A percentile compares a stretch with the other conserved stretches of the same genome.
These are phyloP conservation scores for Conus betulinus DNA, from an alignment of 1,140 invertebrate genomes.

Conservation along the genomic window DNA sequence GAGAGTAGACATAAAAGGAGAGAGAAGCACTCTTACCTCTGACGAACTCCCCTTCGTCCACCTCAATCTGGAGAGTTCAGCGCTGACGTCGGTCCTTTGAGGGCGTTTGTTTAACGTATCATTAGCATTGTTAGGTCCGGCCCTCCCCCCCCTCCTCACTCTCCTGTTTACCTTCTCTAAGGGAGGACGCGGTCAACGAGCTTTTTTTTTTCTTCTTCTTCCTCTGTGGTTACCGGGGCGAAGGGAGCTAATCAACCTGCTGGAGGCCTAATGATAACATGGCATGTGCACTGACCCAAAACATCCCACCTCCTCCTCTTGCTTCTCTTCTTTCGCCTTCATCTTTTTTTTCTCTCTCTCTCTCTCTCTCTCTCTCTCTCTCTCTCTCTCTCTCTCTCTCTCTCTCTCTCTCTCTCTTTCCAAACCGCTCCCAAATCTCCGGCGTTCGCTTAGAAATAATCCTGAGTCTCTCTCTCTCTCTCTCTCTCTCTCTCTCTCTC, in stretches of 20 bases:
- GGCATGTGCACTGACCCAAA: neutral
- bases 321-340: neutral
- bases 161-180: neutral
- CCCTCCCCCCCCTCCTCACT: neutral
- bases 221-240: neutral
- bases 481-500: neutral
- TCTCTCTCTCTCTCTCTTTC: neutral
- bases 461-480: neutral
- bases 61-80: neutral
- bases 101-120: conserved; percentile 35
- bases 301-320: neutral
- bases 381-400: conserved; percentile 15
- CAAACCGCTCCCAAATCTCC: too few relatives aligned
- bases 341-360: neutral
- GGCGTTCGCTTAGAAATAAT: too few relatives aligned
- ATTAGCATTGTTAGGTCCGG: conserved; percentile 22
- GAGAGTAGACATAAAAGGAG: too few relatives aligned
- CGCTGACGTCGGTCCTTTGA: neutral
- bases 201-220: neutral
- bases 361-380: neutral
- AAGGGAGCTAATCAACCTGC: conserved; percentile 1
- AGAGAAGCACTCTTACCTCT: too few relatives aligned
- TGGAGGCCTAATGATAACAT: neutral
- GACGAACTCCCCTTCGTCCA: too few relatives aligned
- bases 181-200: neutral